phyloP scores from a whole-genome alignment of 2,797 vertebrate species.

The Numenius phaeopus region DNA sequence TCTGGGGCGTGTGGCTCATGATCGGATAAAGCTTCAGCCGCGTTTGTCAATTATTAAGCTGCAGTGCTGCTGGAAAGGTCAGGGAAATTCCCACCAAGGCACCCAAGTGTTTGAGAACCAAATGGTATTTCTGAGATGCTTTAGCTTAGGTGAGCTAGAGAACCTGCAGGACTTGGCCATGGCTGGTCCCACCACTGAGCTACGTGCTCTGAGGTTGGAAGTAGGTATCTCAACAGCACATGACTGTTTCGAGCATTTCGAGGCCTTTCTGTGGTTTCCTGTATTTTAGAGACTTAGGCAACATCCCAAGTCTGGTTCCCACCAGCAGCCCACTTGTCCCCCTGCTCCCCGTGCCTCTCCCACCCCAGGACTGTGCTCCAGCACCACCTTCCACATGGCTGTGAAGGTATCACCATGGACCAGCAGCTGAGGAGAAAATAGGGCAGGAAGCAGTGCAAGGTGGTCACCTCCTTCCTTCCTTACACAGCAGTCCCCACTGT shows the following conservation, averaged over 20 bases:
- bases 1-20: not conserved
- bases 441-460: not conserved
- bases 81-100: not conserved
- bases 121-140: not conserved
- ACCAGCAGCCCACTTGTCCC: not conserved
- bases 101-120: not conserved
- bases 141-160: not conserved
- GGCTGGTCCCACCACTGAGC: not conserved
- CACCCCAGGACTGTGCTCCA: rapidly evolving
- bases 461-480: not conserved
- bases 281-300: not conserved
- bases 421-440: not conserved
- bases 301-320: not conserved
- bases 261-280: not conserved
- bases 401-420: not conserved
- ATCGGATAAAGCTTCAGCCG: slow-evolving; percentile 46
- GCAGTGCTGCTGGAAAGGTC: not conserved
- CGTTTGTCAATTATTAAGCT: slow-evolving; percentile 9
- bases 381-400: rapidly evolving
- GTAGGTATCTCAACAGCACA: not conserved
- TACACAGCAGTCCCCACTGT: not conserved
- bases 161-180: not conserved
- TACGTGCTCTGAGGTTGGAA: rapidly evolving
- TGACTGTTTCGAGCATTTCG: not conserved
- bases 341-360: not conserved